Base-by-base conservation (phyloP, 2,888 invertebrate species). In the Aspidapion aeneum region DNA sequence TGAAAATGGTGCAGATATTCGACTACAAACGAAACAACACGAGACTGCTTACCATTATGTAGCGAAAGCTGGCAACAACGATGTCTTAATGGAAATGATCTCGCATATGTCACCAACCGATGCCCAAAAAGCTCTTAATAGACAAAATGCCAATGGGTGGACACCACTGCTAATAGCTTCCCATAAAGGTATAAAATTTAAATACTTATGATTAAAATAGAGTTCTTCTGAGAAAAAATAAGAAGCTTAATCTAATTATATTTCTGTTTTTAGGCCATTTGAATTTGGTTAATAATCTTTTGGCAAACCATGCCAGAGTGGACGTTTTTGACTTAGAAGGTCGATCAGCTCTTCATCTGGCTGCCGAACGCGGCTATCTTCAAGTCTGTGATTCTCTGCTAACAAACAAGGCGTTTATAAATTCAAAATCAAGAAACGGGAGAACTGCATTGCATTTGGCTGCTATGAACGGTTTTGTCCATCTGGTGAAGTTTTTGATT, bases 301-400 rank as follows among this genome's bases (percentile, higher is more conserved):
- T 98, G 64, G 86, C 91, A 50, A 96, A 98, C 80, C 96, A 98
- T 79, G 98, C 98, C 7, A 87, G 99, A 76, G 98, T 99, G 18
- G 99, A 99, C 78, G 98, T 99, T 0, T 99, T 99, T 79, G 99
- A 99, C 78, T 90, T 89, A 69, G 98, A 98, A 80, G 94, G 94
- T 35, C 83, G 98, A 74, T 98, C 98, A 1, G 98, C 98, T 0
- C 84, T 98, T 58, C 98, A 98, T 80, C 82, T 98, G 72, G 96
- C 97, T 16, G 96, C 97, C 0, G 96, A 98, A 80, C 91, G 91
- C 74, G 98, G 98, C 1, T 97, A 90, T 77, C 83, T 96, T 71
- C 87, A 91, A 83, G 93, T 94, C 1, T 94, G 94, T 79, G 93
- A 94, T 83, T 94, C 87, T 1, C 82, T 99, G 59, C 83, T 99